Evolutionary conservation across 23 tunicate genomes (phyloP).

Genomic region (Ciona savignyi): DNA sequence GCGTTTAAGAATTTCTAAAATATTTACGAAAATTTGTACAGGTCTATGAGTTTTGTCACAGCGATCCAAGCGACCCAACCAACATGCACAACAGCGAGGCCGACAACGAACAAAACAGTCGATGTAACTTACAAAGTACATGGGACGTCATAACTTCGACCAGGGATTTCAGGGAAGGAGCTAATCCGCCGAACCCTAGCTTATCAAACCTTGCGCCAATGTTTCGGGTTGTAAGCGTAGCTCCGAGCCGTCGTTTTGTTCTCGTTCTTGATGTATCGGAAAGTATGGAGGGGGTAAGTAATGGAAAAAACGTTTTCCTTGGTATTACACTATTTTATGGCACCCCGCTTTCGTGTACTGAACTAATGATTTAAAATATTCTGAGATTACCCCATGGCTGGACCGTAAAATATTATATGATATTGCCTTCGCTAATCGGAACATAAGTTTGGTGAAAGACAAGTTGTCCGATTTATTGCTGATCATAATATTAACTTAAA

Average conservation of each 20-base stretch:
- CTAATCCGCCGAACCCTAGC: slow-evolving; percentile 4
- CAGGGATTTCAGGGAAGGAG: slow-evolving; percentile 20
- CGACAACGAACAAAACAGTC: slow-evolving; percentile 69
- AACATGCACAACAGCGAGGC: slow-evolving; percentile 54
- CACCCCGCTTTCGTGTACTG: too few relatives aligned
- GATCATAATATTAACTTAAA: too few relatives aligned
- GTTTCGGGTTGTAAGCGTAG: slow-evolving; percentile 17
- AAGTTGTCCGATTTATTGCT: too few relatives aligned
- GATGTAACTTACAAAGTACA: slow-evolving; percentile 42
- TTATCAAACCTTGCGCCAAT: slow-evolving; percentile 23
- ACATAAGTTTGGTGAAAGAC: too few relatives aligned
- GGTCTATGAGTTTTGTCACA: slow-evolving; percentile 51
- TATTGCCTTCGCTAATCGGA: too few relatives aligned
- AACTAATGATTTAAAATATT: too few relatives aligned
- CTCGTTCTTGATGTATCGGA: slow-evolving; percentile 66
- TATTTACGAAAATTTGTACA: too few relatives aligned
- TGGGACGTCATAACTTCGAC: slow-evolving; percentile 62
- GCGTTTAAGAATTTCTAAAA: too few relatives aligned
- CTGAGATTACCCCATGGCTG: too few relatives aligned
- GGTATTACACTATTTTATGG: too few relatives aligned
- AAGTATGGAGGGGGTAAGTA: slow-evolving; percentile 39
- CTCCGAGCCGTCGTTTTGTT: slow-evolving; percentile 12
- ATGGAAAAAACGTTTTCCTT: too few relatives aligned
- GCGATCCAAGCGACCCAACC: slow-evolving; percentile 26
- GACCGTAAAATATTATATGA: too few relatives aligned